phyloP scores from a whole-genome alignment of 2,888 invertebrate genomes.

The Meghimatium bilineatum region DNA sequence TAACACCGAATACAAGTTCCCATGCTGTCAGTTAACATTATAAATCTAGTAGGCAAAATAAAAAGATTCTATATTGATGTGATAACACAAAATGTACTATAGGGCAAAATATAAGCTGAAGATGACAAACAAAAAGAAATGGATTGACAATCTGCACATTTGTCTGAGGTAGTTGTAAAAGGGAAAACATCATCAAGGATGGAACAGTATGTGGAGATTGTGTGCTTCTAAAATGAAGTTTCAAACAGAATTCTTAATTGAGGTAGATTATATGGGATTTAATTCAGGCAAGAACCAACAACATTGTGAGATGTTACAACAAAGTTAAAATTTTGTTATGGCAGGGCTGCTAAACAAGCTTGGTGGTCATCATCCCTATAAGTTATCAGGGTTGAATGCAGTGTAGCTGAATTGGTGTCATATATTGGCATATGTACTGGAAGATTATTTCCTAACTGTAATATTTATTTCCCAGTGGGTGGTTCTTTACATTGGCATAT shows the following conservation, averaged over 20 bases:
- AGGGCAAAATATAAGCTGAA: not conserved
- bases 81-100: not conserved
- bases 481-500: not conserved
- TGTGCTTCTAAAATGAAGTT: too few relatives aligned
- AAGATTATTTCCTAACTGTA: not conserved
- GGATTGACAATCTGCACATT: not conserved
- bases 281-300: too few relatives aligned
- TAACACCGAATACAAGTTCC: not conserved
- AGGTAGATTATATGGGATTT: too few relatives aligned
- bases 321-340: not conserved
- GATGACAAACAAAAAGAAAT: not conserved
- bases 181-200: too few relatives aligned
- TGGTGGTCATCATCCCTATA: not conserved
- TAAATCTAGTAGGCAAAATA: too few relatives aligned
- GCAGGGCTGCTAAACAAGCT: too few relatives aligned
- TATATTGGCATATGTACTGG: not conserved
- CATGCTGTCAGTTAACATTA: too few relatives aligned
- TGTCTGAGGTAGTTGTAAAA: not conserved
- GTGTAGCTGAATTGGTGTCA: not conserved
- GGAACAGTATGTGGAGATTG: too few relatives aligned
- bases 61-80: too few relatives aligned
- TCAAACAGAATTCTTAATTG: too few relatives aligned
- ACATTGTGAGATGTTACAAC: too few relatives aligned
- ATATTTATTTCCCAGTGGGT: not conserved
- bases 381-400: not conserved